These are phyloP conservation scores for Leptodactylus fuscus DNA, from an alignment of 2,113 vertebrate species.

Conservation along the genomic window DNA sequence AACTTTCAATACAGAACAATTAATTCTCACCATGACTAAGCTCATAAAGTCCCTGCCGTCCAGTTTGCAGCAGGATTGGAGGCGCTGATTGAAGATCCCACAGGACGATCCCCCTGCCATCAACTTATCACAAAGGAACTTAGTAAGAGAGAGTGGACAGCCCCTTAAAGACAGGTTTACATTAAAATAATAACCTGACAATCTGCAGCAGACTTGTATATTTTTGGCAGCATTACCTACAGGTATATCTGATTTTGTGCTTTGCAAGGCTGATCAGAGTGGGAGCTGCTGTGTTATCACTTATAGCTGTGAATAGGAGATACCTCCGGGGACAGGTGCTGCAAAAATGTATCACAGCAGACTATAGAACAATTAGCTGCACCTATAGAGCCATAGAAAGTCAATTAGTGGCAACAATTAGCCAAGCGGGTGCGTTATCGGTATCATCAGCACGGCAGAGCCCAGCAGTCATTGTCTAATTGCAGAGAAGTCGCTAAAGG, in stretches of 20 bases:
- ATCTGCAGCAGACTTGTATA: background rate
- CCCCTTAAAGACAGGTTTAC: background rate
- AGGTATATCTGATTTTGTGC: background rate
- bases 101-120: background rate
- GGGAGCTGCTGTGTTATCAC: background rate
- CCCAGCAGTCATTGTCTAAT: slow-evolving; percentile 68
- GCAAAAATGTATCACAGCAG: background rate
- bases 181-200: background rate
- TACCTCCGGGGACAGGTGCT: background rate
- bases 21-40: too few species aligned
- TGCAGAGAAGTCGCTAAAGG: slow-evolving; percentile 64
- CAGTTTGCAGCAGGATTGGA: too few species aligned
- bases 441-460: slow-evolving; percentile 61
- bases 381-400: background rate
- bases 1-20: too few species aligned
- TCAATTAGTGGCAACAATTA: background rate
- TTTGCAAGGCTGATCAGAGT: background rate
- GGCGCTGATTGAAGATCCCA: background rate
- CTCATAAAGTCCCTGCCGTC: too few species aligned
- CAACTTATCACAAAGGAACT: background rate
- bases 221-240: background rate
- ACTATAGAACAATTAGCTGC: background rate
- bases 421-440: slow-evolving; percentile 56
- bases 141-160: background rate
- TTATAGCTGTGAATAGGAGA: background rate